Evolutionary conservation across 2,113 vertebrate species (phyloP).

Genomic region (Osmerus eperlanus): DNA sequence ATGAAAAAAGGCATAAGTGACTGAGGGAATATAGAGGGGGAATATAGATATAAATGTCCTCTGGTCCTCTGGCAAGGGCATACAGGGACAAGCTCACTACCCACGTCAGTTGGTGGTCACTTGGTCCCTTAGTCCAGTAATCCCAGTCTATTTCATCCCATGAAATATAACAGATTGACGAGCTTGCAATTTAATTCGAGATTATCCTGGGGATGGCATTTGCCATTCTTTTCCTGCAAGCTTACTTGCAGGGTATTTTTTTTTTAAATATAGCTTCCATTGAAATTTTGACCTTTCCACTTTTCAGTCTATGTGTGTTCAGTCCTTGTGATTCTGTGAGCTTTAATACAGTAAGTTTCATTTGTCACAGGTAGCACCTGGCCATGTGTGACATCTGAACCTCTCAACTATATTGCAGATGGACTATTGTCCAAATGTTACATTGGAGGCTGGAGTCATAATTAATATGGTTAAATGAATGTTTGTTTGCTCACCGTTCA

Average conservation of each 20-base stretch:
- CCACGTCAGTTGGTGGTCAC: conserved; percentile 2
- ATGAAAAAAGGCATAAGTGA: neutral
- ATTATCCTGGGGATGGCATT: neutral
- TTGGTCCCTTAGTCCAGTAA: neutral
- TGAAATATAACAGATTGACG: neutral
- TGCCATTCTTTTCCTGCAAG: neutral
- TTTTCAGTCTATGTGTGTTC: too few species aligned
- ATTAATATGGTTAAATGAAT: too few species aligned
- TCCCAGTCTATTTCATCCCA: conserved; percentile 1
- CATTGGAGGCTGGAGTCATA: too few species aligned
- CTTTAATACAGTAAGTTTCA: too few species aligned
- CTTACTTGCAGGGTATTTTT: neutral
- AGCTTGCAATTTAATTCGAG: neutral
- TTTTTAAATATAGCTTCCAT: neutral
- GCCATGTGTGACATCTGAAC: too few species aligned
- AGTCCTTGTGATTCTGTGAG: too few species aligned
- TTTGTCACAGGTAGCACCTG: too few species aligned
- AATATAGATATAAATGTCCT: conserved; percentile 26
- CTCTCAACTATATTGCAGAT: too few species aligned
- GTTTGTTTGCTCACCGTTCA: too few species aligned
- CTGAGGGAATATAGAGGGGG: neutral
- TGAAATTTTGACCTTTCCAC: neutral
- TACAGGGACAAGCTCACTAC: neutral
- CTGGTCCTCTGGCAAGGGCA: conserved; percentile 39
- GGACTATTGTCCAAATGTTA: too few species aligned